A percentile compares a stretch with the other conserved stretches of the same genome.
Conservation (phyloP, 2,888 invertebrate genomes). For the Micropterix aruncella region DNA sequence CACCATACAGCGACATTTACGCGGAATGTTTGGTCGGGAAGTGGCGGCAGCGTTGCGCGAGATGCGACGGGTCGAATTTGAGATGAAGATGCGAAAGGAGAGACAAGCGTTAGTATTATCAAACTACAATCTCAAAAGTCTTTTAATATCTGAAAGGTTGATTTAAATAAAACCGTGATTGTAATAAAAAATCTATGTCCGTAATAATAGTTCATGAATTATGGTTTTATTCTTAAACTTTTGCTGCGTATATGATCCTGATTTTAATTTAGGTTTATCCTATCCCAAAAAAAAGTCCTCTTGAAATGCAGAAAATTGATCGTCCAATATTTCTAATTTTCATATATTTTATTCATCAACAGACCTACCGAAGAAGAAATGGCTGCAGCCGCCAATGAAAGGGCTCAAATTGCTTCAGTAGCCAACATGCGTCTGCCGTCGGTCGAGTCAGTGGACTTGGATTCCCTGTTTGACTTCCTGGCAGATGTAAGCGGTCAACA, state of each 20-base stretch:
- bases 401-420: conserved; percentile 11
- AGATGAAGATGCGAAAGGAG: conserved; percentile 66
- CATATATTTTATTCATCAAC: no score
- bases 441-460: conserved; percentile 69
- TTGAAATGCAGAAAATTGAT: no score
- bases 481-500: conserved; percentile 51
- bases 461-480: conserved; percentile 81
- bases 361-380: conserved; percentile 11
- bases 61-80: conserved; percentile 75
- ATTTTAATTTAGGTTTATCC: no score
- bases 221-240: no score
- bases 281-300: no score
- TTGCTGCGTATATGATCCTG: no score
- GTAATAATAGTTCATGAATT: no score
- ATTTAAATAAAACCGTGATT: no score
- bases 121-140: no score
- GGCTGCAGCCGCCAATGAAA: conserved; percentile 9
- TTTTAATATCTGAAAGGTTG: no score
- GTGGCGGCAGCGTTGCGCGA: conserved; percentile 75
- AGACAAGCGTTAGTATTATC: conserved; percentile 34
- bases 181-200: no score
- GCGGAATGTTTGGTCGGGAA: conserved; percentile 84
- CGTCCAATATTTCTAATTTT: no score
- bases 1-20: conserved; percentile 71
- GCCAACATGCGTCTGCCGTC: conserved; percentile 8